Base-by-base conservation (phyloP, 2,113 vertebrate genomes). In the Thunnus thynnus region DNA sequence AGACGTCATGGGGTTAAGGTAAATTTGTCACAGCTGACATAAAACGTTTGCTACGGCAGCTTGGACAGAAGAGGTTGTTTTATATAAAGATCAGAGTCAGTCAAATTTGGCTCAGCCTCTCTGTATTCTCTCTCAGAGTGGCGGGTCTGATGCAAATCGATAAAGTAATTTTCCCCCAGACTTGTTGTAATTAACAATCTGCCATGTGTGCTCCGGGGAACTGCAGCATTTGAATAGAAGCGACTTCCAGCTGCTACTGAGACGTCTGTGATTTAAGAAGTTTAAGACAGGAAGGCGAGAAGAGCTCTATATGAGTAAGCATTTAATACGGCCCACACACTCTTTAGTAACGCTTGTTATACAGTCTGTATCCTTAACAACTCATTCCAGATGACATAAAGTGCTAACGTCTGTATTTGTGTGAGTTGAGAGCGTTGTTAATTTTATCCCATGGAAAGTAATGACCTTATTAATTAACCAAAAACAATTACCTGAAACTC, bases 81-180 rank as follows among this genome's bases (percentile, higher is more conserved):
- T 69, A 63, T 69, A 65, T 86, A 30, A 79, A 88, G 56, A 63
- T 77, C 73, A 25, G 46, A 68, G 30, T 86, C 56, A 14, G 77
- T 71, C 66, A 79, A 51, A 72, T 70, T 61, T 3, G 17, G 47
- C 32, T 36, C 47, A 11, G 48, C 68, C 18, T 54, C 69, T 87
- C 58, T 76, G 82, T 75, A 76, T 87, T 91, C 89, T 64, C 74
- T 5, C 67, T 73, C 63, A 11, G 67, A 88, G 79, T 61, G 44
- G 65, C 72, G 12, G 36, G 60, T 72, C 64, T 67, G 84, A 91
- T 90, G 88, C 86, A 90, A 91, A 94, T 93, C 90, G 44, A 93
- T 92, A 92, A 92, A 93, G 92, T 92, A 89, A 91, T 94, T 93
- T 94, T 91, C 85, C 72, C 78, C 80, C 83, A 87, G 87, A 89